Evolutionary conservation across 53 echinoderm and acorn worm species (phyloP), one percentile per base, ranked within the genome.

Genomic region (Astropecten irregularis): DNA sequence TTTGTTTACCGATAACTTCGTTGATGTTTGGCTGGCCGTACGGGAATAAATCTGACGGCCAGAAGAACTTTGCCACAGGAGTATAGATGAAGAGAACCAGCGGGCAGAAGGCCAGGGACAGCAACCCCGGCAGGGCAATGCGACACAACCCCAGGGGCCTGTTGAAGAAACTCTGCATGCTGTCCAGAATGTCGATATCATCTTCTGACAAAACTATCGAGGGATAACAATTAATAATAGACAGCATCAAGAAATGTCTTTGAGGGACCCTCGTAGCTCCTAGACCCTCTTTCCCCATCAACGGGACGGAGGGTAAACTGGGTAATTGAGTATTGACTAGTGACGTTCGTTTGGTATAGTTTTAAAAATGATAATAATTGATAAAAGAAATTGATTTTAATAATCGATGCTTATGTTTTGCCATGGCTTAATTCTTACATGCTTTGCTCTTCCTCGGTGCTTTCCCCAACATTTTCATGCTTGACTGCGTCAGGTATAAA

Each of bases 1-100:
- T n/a, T n/a, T n/a, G n/a, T n/a, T n/a, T 52, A 88, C 88, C 82
- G 23, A 88, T 88, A 30, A 82, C 88, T 48, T 88, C 88, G 64
- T 88, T 88, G 68, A 88, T 88, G 31, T 88, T 88, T 15, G 88
- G 88, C 58, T 69, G 71, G 0, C 76, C 71, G 21, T 49, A 16
- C 14, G 88, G 88, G 38, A 82, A 82, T 0, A 16, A 42, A n/a
- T 48, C 36, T 15, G 25, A 0, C n/a, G 83, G 83, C 89, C 89
- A 89, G 74, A 89, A 89, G 15, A 83, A 58, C 10, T 2, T 6
- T 8, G 49, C n/a, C 34, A 73, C 36, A 3, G 85, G 85, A 11
- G 29, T 11, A 34, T 62, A 59, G 31, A 85, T 76, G 26, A 71
- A 81, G 23, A 88, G 73, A 9, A 88, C 64, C 2, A 73, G 23